Base-by-base conservation (phyloP, 1,140 invertebrate genomes). In the Pachypeltis micranthus region DNA sequence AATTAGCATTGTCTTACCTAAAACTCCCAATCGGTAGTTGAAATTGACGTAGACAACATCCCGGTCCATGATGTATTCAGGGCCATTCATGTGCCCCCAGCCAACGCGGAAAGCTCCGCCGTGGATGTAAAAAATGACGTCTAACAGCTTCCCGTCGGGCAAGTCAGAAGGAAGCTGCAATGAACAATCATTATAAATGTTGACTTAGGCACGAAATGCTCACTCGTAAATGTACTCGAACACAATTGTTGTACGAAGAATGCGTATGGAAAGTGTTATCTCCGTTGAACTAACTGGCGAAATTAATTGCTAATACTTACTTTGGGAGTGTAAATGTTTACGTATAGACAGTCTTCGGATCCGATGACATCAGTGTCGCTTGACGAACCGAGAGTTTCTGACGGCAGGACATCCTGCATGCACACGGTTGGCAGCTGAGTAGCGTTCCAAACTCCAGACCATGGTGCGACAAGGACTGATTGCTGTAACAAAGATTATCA, bases 21-120 rank as follows among this genome's bases (percentile, higher is more conserved):
- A 61, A 29, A 60, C 71, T 70, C 70, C 70, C 1, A 86, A 70
- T 59, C 87, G 78, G 72, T 89, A 90, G 70, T 87, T 87, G 1
- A 87, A 73, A 1, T 81, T 81, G 0, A 89, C 83, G 0, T 87
- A 61, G 14, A 89, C 72, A 0, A 87, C 73, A 69, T 86, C 75
- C 21, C 77, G 67, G 61, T 76, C 75, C 59, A 78, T 66, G 0
- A 78, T 59, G 58, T 74, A 73, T 54, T 74, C 67, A 0, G 75
- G 72, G 4, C 73, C 74, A 59, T 72, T 74, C 0, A 68, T 44
- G 60, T 71, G 69, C 4, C 75, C 73, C 2, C 73, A 69, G 25
- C 78, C 77, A 60, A 70, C 70, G 65, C 71, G 72, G 62, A 77
- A 78, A 47, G 70, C 75, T 12, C 77, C 77, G 56, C 74, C 74